Evolutionary conservation across 2,113 vertebrate genomes (phyloP).

Genomic region (Bambusicola thoracicus): DNA sequence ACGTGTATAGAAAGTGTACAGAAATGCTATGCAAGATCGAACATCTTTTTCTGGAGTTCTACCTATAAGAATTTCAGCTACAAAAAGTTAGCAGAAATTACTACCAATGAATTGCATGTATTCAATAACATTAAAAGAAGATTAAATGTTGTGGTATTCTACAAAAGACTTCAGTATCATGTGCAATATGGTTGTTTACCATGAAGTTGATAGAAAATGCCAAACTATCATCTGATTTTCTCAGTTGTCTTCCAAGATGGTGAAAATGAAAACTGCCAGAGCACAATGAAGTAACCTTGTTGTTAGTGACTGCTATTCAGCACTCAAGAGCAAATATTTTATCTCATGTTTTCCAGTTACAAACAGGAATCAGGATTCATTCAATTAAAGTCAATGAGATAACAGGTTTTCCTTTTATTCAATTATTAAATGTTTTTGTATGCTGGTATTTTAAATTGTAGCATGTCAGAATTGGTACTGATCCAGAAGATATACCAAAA

Average conservation of each 20-base stretch:
- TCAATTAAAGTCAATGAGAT: not conserved
- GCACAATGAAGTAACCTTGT: not conserved
- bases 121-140: fast-evolving
- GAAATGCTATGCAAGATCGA: not conserved
- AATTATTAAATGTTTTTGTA: not conserved
- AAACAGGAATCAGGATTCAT: not conserved
- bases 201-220: not conserved
- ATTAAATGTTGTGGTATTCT: not conserved
- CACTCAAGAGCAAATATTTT: not conserved
- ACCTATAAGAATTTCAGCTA: not conserved
- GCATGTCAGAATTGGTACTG: not conserved
- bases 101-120: not conserved
- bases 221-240: not conserved
- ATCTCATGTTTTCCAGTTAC: fast-evolving
- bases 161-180: not conserved
- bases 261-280: not conserved
- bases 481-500: not conserved
- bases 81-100: not conserved
- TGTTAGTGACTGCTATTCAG: not conserved
- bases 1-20: too few species aligned
- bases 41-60: not conserved
- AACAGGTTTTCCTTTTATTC: not conserved
- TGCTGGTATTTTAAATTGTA: not conserved
- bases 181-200: not conserved
- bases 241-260: not conserved